Evolutionary conservation across 2,113 vertebrate species (phyloP).

Genomic region (Corythornis vintsioides): DNA sequence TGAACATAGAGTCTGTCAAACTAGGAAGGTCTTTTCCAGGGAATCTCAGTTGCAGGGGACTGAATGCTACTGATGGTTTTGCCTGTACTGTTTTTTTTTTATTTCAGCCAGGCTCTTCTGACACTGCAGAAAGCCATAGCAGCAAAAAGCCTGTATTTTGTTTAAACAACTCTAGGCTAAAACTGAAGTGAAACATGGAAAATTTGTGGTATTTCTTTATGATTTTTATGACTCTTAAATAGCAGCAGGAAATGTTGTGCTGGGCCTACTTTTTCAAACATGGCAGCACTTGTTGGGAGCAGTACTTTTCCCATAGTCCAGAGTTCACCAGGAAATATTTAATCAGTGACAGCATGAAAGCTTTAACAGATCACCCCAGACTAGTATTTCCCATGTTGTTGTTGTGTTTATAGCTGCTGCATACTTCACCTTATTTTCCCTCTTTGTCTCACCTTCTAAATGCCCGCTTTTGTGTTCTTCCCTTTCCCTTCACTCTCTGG

Average conservation of each 20-base stretch:
- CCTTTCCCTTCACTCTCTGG: not conserved
- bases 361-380: not conserved
- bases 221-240: not conserved
- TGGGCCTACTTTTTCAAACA: not conserved
- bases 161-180: not conserved
- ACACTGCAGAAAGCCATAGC: not conserved
- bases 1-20: not conserved
- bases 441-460: not conserved
- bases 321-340: not conserved
- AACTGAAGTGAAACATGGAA: not conserved
- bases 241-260: not conserved
- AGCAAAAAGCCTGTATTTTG: not conserved
- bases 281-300: not conserved
- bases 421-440: not conserved
- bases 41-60: not conserved
- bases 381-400: not conserved
- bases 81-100: not conserved
- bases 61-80: not conserved
- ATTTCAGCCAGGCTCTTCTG: not conserved
- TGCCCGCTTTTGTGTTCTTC: not conserved
- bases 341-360: not conserved
- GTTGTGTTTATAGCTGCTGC: not conserved
- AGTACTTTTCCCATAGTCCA: not conserved
- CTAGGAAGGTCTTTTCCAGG: not conserved
- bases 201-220: not conserved